A percentile compares a stretch with the other conserved stretches of the same genome.
These are phyloP conservation scores for Lordiphosa collinella DNA, from an alignment of 1,140 invertebrate species.

Conservation along the genomic window DNA sequence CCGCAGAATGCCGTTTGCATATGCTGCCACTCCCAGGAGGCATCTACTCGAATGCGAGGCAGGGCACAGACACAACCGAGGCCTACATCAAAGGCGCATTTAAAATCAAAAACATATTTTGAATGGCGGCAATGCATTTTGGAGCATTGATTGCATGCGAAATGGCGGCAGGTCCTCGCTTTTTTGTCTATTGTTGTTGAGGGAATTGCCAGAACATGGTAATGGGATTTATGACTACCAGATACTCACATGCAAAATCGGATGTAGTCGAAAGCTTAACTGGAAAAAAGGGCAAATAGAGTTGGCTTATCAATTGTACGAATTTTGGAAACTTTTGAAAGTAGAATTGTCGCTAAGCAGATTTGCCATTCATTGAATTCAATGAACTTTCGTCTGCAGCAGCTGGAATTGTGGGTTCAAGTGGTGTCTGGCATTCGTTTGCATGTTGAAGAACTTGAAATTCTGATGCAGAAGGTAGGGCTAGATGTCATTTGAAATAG, in stretches of 20 bases:
- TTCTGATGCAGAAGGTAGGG: too few species aligned
- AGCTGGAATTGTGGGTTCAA: too few species aligned
- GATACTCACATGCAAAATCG: neutral
- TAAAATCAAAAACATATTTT: conserved; percentile 48
- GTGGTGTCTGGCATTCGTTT: too few species aligned
- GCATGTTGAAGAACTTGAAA: too few species aligned
- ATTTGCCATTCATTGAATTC: too few species aligned
- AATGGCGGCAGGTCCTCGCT: neutral
- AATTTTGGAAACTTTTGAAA: neutral
- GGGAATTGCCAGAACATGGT: neutral
- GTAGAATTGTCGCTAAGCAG: neutral
- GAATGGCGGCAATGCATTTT: conserved; percentile 42
- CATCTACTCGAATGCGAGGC: conserved; percentile 31
- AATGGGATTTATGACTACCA: neutral
- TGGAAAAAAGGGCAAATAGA: neutral
- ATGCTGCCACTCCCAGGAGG: conserved; percentile 54
- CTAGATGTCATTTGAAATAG: too few species aligned
- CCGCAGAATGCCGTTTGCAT: conserved; percentile 71
- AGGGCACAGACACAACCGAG: conserved; percentile 10
- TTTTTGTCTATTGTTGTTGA: neutral
- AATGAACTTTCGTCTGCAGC: too few species aligned
- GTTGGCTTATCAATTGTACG: neutral
- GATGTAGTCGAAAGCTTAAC: conserved; percentile 8
- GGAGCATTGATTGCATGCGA: conserved; percentile 31
- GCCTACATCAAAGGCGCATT: conserved; percentile 58